Conservation (phyloP, 2,888 invertebrate genomes). For the Cosmia pyralina region DNA sequence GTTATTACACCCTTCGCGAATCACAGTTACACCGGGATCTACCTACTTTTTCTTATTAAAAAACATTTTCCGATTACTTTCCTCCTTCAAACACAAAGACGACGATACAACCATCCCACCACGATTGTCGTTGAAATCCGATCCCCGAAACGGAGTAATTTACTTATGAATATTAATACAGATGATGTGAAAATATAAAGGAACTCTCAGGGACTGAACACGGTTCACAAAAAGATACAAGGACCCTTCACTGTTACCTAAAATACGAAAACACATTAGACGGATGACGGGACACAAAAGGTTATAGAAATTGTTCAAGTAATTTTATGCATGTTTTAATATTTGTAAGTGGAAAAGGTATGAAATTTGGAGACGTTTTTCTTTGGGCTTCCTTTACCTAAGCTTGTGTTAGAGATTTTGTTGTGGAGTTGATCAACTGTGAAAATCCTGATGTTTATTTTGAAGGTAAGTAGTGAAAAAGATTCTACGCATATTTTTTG, state of each 20-base stretch:
- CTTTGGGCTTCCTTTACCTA: conserved; percentile 22
- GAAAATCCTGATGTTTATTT: neutral
- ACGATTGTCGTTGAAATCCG: conserved; percentile 51
- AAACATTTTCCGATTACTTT: conserved; percentile 41
- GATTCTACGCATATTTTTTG: neutral
- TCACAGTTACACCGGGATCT: too few relatives aligned
- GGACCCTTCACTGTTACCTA: conserved; percentile 77
- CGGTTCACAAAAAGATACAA: conserved; percentile 79
- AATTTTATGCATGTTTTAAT: conserved; percentile 86
- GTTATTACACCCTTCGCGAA: too few relatives aligned
- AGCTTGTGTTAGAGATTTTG: conserved; percentile 25
- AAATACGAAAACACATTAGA: conserved; percentile 86
- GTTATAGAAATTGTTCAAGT: conserved; percentile 72
- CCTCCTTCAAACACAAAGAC: conserved; percentile 38
- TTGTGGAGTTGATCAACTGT: conserved; percentile 18
- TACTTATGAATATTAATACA: conserved; percentile 89
- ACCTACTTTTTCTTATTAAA: neutral
- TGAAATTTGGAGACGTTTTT: conserved; percentile 40
- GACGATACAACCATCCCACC: conserved; percentile 19
- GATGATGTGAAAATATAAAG: conserved; percentile 76
- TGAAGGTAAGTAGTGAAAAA: neutral
- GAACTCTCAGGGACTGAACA: conserved; percentile 74
- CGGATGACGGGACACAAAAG: conserved; percentile 87
- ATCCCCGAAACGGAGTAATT: conserved; percentile 81
- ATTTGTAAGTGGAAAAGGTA: conserved; percentile 77